A percentile compares a stretch with the other conserved stretches of the same genome.
Conservation (phyloP, 2,888 invertebrate genomes). For the Drosophila cognata region DNA sequence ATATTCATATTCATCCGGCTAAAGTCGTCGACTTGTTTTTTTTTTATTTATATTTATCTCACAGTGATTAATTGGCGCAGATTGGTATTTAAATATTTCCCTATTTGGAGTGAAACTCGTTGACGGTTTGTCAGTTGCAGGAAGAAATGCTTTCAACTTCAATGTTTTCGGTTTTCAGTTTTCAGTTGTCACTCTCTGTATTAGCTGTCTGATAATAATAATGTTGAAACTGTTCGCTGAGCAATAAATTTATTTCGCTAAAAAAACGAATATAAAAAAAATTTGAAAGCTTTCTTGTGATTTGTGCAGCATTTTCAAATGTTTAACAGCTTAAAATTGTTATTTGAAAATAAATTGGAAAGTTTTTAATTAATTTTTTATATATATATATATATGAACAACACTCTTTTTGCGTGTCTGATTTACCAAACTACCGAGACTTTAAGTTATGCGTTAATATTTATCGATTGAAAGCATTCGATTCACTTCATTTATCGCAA, state of each 20-base stretch:
- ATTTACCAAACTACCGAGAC: not conserved
- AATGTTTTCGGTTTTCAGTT: not conserved
- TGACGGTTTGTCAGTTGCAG: slow-evolving; percentile 50
- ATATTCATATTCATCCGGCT: not conserved
- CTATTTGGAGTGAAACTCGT: slow-evolving; percentile 50
- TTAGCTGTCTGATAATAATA: slow-evolving; percentile 12
- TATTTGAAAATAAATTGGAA: not conserved
- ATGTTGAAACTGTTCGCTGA: not conserved
- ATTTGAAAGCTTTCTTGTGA: no score
- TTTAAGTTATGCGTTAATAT: not conserved
- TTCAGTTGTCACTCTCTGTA: not conserved
- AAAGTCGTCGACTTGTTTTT: not conserved
- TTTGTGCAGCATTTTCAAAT: not conserved
- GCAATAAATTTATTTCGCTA: slow-evolving; percentile 5
- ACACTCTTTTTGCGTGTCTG: not conserved
- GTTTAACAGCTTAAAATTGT: not conserved
- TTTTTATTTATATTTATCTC: not conserved
- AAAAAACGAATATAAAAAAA: not conserved
- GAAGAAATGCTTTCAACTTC: slow-evolving; percentile 22
- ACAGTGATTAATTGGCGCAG: slow-evolving; percentile 8
- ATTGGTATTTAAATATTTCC: slow-evolving; percentile 61
- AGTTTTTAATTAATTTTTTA: not conserved
- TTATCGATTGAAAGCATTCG: not conserved
- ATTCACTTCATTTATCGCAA: not conserved
- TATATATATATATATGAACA: not conserved